phyloP scores from a whole-genome alignment of 2,888 invertebrate genomes.

The Odontocerum albicorne region DNA sequence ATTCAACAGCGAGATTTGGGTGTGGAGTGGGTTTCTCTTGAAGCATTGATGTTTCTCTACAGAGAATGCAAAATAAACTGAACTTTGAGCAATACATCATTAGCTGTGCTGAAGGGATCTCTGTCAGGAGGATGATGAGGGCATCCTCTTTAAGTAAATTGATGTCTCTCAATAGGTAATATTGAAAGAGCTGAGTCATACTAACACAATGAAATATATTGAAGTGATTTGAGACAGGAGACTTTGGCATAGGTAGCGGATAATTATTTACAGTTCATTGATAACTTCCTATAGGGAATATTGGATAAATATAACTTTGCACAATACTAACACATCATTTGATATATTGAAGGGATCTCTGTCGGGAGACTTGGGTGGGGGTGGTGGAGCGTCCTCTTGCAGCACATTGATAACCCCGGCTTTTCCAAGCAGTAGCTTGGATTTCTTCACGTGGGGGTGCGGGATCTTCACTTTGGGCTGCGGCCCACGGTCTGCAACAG shows the following conservation, averaged over 20 bases:
- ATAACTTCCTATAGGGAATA: no score
- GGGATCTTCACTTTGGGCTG: constrained; percentile 89
- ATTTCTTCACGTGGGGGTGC: constrained; percentile 91
- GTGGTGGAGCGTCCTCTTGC: constrained; percentile 90
- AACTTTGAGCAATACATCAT: no score
- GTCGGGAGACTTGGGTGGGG: constrained; percentile 87
- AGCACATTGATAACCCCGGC: constrained; percentile 95
- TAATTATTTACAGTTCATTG: constrained; percentile 91
- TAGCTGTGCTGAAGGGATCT: no score
- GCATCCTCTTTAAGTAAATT: no score
- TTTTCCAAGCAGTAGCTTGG: constrained; percentile 89
- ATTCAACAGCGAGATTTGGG: no score
- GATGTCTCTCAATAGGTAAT: no score
- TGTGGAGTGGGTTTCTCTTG: no score
- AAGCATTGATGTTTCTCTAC: no score
- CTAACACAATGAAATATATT: no score
- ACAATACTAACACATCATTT: constrained; percentile 86
- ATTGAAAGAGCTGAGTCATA: no score
- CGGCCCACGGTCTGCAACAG: constrained; percentile 67
- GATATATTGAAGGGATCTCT: constrained; percentile 98
- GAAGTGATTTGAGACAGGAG: constrained; percentile 6
- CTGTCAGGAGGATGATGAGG: no score
- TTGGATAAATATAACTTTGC: constrained; percentile 58
- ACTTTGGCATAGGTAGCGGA: constrained; percentile 47
- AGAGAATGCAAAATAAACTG: no score